Evolutionary conservation across 2,888 invertebrate genomes (phyloP), one percentile per base, ranked within the genome.

Genomic region (Diaphora mendica): DNA sequence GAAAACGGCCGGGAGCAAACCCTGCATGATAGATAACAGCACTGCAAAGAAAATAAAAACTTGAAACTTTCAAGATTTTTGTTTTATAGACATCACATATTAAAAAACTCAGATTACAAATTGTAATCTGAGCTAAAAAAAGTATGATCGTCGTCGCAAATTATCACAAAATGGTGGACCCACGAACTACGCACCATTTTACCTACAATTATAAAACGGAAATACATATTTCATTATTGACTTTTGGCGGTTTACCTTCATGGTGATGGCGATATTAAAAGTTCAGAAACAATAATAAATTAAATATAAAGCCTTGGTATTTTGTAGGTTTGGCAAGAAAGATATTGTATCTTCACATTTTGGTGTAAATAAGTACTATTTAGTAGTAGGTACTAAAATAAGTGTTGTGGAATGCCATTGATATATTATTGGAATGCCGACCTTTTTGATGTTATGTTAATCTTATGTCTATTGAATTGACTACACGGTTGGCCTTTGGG

Each of bases 221-320:
- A 73, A 64, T 15, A 66, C 30, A 59, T 11, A 8, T 33, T 69
- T 42, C 59, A 64, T 74, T 55, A 30, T 39, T 13, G 4, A 65
- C 35, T 76, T 79, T 76, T 66, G 74, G 74, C 70, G 26, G 81
- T 76, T 79, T 8, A 79, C 83, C 83, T 83, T 80, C 69, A 71
- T 62, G 70, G 9, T 72, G 30, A 35, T n/a, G 67, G 69, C 65
- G 42, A 67, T 68, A 44, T 65, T 76, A n/a, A 77, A 70, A 70
- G 64, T 74, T 73, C 77, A 75, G 75, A 73, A 71, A 71, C 39
- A 67, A 71, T 62, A 69, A 80, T 70, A 71, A 77, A 72, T 80
- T 77, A 64, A 67, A 4, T 72, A 65, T 71, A 42, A 59, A 71
- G 69, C 82, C 83, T 82, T 83, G 83, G 66, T 80, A 82, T 83